Conservation (phyloP, 2,113 vertebrate species). For the Acanthisitta chloris region DNA sequence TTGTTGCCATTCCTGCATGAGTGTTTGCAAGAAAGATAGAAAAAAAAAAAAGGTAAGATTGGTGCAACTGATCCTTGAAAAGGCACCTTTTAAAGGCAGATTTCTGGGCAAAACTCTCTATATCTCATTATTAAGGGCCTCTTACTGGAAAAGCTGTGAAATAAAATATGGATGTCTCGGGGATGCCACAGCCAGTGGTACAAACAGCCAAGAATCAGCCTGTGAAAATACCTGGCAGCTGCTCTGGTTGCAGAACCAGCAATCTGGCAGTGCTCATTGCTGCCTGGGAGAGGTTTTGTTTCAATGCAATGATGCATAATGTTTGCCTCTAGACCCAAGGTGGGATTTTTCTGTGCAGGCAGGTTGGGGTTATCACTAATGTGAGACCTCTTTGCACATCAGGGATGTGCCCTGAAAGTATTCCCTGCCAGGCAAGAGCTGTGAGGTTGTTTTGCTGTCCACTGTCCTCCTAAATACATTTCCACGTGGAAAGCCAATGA, state of each 20-base stretch:
- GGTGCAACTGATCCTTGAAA: background rate
- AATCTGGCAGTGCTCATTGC: background rate
- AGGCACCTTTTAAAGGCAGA: background rate
- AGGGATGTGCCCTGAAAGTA: background rate
- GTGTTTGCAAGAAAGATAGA: background rate
- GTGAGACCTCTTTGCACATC: background rate
- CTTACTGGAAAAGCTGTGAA: background rate
- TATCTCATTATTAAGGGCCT: background rate
- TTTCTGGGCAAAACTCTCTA: background rate
- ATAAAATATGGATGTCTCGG: background rate
- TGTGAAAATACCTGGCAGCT: background rate
- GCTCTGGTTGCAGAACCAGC: constrained; percentile 26
- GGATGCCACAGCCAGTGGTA: background rate
- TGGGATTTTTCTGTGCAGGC: background rate
- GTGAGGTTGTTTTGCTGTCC: background rate
- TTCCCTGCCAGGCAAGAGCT: background rate
- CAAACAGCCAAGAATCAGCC: constrained; percentile 11
- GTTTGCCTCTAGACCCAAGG: background rate
- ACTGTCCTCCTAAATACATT: background rate
- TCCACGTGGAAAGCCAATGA: background rate
- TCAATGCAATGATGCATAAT: constrained; percentile 5
- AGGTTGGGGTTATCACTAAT: background rate
- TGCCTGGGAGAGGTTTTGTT: background rate
- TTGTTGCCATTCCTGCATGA: background rate
- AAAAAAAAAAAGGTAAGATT: background rate